phyloP scores from a whole-genome alignment of 2,888 invertebrate genomes.

The Griposia aprilina region DNA sequence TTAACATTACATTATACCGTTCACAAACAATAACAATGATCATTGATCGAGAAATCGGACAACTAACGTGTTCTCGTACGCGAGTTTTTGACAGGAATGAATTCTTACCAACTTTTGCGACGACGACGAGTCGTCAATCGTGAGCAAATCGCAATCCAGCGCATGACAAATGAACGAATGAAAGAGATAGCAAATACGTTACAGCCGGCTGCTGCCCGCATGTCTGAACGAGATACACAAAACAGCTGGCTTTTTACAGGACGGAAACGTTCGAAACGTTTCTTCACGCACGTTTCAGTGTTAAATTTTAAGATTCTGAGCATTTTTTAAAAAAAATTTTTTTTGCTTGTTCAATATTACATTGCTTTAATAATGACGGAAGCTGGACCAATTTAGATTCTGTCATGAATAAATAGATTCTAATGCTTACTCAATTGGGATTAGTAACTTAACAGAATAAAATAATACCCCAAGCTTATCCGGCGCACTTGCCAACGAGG shows the following conservation, averaged over 20 bases:
- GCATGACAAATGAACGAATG: conserved; percentile 43
- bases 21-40: conserved; percentile 87
- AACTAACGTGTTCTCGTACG: conserved; percentile 72
- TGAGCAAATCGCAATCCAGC: conserved; percentile 26
- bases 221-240: conserved; percentile 35
- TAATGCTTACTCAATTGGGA: not conserved
- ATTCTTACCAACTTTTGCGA: conserved; percentile 65
- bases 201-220: not conserved
- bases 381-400: not conserved
- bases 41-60: conserved; percentile 81
- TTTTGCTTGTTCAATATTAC: not conserved
- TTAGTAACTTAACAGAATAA: not conserved
- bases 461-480: too few relatives aligned
- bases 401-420: not conserved
- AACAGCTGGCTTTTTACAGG: conserved; percentile 47
- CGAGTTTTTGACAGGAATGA: conserved; percentile 74
- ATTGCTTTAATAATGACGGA: not conserved
- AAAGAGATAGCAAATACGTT: conserved; percentile 29
- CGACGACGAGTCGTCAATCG: conserved; percentile 38
- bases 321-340: conserved; percentile 13
- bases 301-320: conserved; percentile 20
- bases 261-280: conserved; percentile 22
- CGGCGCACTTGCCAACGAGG: too few relatives aligned
- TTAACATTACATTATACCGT: conserved; percentile 75
- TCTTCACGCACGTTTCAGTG: not conserved